Percentiles rank a stretch among this genome's conserved stretches.
phyloP scores from a whole-genome alignment of 2,888 invertebrate genomes.

The Prosopocoilus inquinatus region DNA sequence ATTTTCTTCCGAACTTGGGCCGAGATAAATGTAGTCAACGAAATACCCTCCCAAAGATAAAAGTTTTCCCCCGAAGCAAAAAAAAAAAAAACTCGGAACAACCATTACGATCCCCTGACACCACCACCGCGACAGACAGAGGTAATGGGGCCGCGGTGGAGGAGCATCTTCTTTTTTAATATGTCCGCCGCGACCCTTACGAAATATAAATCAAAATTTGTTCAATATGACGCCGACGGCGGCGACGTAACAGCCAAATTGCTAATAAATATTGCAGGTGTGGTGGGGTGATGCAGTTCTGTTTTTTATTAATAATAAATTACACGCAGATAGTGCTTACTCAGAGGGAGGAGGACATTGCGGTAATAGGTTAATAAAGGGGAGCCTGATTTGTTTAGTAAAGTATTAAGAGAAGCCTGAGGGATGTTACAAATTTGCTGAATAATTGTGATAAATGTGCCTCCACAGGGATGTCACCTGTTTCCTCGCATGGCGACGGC shows the following conservation, averaged over 20 bases:
- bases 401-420: not conserved
- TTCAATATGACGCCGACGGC: not conserved
- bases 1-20: not conserved
- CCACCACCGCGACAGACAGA: not conserved
- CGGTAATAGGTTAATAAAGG: not conserved
- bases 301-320: not conserved
- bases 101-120: slow-evolving; percentile 24
- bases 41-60: slow-evolving; percentile 10
- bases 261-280: too few species aligned
- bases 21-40: slow-evolving; percentile 3
- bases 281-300: not conserved
- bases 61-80: slow-evolving; percentile 18
- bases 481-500: too few species aligned
- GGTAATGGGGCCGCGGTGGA: not conserved
- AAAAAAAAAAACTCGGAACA: slow-evolving; percentile 26
- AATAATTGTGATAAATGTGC: slow-evolving; percentile 2
- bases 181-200: not conserved
- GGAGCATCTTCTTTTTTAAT: slow-evolving; percentile 4
- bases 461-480: not conserved
- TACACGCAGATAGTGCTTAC: too few species aligned
- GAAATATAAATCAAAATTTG: not conserved
- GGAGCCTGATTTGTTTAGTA: not conserved
- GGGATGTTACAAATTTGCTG: not conserved
- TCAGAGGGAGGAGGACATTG: not conserved
- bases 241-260: too few species aligned